These are phyloP conservation scores for Charina bottae DNA, from an alignment of 2,113 vertebrate species.

Conservation along the genomic window DNA sequence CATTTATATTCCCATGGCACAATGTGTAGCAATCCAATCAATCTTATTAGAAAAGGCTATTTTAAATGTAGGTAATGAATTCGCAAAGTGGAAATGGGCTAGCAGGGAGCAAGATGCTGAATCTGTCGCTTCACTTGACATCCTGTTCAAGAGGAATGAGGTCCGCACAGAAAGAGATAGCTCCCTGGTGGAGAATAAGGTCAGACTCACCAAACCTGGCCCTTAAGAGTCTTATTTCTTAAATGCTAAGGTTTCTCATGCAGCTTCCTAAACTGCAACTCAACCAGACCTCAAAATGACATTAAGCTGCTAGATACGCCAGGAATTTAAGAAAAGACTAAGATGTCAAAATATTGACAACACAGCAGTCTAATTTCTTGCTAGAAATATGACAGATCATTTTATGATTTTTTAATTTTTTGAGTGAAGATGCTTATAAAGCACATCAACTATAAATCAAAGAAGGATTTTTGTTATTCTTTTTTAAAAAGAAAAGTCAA, in stretches of 20 bases:
- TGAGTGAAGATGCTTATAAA: neutral
- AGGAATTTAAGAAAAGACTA: neutral
- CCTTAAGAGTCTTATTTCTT: accelerated
- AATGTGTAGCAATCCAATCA: neutral
- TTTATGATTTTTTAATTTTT: neutral
- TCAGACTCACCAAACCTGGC: neutral
- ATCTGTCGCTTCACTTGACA: constrained; percentile 18
- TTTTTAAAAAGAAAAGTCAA: neutral
- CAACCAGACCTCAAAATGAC: neutral
- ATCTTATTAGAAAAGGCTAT: constrained; percentile 9
- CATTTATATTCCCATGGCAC: neutral
- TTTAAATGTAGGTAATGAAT: constrained; percentile 25
- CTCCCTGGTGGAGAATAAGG: neutral
- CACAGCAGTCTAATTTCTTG: neutral
- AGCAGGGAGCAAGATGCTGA: neutral
- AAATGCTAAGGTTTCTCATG: neutral
- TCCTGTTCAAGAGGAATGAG: neutral
- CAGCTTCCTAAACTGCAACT: neutral
- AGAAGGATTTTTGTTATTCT: neutral
- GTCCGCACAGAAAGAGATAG: neutral
- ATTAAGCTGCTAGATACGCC: neutral
- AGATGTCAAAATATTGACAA: constrained; percentile 5
- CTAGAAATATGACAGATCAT: neutral
- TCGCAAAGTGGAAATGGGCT: neutral
- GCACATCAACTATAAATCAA: neutral